These are phyloP conservation scores for Sialia sialis DNA, from an alignment of 2,113 vertebrate genomes.

Conservation along the genomic window DNA sequence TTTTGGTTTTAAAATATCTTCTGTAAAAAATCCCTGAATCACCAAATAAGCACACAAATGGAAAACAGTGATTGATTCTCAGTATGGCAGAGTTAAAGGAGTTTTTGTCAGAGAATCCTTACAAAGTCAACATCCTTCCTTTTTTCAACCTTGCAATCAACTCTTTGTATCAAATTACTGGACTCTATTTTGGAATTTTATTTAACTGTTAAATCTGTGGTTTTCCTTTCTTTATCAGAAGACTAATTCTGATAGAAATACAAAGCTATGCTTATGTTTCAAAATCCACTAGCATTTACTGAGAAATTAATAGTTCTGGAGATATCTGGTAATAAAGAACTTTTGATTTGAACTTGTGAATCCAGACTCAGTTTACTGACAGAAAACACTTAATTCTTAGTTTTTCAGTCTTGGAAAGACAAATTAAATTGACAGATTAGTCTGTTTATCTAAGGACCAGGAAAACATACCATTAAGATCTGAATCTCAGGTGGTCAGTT, in stretches of 20 bases:
- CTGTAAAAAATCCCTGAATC: neutral
- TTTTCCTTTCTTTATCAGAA: neutral
- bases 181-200: neutral
- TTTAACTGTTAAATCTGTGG: neutral
- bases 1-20: neutral
- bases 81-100: neutral
- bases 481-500: fast-evolving
- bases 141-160: neutral
- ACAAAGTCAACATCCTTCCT: neutral
- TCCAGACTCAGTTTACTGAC: neutral
- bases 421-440: neutral
- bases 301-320: neutral
- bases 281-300: neutral
- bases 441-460: neutral
- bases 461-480: neutral
- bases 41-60: neutral
- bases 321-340: neutral
- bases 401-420: neutral
- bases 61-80: neutral
- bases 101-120: neutral
- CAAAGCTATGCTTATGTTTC: neutral
- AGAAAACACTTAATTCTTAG: neutral
- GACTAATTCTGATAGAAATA: neutral
- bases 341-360: neutral
- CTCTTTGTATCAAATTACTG: neutral